Evolutionary conservation across 2,113 vertebrate species (phyloP).

Genomic region (Pimephales promelas): DNA sequence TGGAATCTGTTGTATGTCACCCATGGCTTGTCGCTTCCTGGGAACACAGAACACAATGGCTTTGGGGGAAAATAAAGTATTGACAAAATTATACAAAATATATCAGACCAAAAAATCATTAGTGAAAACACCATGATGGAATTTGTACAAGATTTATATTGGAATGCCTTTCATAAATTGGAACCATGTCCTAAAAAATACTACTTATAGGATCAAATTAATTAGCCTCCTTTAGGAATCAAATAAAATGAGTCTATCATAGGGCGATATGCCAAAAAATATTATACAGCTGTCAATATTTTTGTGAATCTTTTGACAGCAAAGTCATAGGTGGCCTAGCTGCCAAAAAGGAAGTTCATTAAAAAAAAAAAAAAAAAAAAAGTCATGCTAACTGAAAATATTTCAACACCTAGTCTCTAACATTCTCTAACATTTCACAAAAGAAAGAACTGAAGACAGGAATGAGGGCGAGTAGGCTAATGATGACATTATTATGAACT

Average conservation of each 20-base stretch:
- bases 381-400: no score
- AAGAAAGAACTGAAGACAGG: no score
- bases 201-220: not conserved
- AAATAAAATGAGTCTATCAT: not conserved
- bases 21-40: constrained; percentile 38
- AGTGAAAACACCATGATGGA: not conserved
- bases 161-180: not conserved
- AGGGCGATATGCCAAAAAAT: no score
- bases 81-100: not conserved
- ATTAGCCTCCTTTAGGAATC: not conserved
- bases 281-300: no score
- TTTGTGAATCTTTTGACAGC: no score
- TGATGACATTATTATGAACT: no score
- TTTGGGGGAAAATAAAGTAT: not conserved
- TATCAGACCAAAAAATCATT: not conserved
- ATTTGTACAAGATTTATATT: not conserved
- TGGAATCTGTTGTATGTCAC: not conserved
- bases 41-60: not conserved
- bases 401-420: no score
- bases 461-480: no score
- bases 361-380: no score
- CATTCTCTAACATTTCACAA: no score
- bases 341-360: no score
- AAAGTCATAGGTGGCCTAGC: no score
- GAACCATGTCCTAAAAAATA: not conserved